phyloP scores from a whole-genome alignment of 2,888 invertebrate genomes.

The Cyclophora albipunctata region DNA sequence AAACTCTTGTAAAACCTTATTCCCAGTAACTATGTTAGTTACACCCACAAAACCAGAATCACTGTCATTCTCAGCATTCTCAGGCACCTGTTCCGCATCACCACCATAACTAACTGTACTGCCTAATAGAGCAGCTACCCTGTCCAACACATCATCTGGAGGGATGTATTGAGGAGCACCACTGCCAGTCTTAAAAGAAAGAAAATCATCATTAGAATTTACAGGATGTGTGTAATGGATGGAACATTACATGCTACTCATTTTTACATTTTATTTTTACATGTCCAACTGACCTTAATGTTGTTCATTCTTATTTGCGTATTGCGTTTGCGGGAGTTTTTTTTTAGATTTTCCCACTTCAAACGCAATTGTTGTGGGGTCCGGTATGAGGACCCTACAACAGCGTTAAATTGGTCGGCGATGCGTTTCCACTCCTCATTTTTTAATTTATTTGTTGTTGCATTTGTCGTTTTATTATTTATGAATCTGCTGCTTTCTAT shows the following conservation, averaged over 20 bases:
- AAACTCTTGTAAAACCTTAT: too few species aligned
- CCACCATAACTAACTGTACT: not conserved
- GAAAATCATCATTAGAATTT: too few species aligned
- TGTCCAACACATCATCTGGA: not conserved
- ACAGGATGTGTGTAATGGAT: too few species aligned
- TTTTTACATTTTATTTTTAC: too few species aligned
- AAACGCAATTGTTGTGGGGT: slow-evolving; percentile 10
- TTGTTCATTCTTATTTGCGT: slow-evolving; percentile 4
- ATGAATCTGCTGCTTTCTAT: slow-evolving; percentile 5
- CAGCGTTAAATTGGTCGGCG: slow-evolving; percentile 8
- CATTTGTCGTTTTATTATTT: slow-evolving; percentile 11
- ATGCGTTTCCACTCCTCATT: slow-evolving; percentile 11
- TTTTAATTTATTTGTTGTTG: slow-evolving; percentile 14
- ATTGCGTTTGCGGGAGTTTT: slow-evolving; percentile 7
- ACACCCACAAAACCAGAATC: too few species aligned
- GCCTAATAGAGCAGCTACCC: not conserved
- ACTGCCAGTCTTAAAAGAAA: not conserved
- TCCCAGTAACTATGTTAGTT: too few species aligned
- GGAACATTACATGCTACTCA: too few species aligned
- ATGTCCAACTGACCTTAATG: not conserved
- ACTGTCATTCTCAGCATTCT: not conserved
- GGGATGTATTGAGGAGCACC: not conserved
- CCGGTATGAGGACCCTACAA: slow-evolving; percentile 3
- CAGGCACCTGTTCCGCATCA: not conserved
- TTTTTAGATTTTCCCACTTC: slow-evolving; percentile 19